A percentile compares a stretch with the other conserved stretches of the same genome.
phyloP scores from a whole-genome alignment of 2,797 vertebrate species.

The Ambastaia sidthimunki region DNA sequence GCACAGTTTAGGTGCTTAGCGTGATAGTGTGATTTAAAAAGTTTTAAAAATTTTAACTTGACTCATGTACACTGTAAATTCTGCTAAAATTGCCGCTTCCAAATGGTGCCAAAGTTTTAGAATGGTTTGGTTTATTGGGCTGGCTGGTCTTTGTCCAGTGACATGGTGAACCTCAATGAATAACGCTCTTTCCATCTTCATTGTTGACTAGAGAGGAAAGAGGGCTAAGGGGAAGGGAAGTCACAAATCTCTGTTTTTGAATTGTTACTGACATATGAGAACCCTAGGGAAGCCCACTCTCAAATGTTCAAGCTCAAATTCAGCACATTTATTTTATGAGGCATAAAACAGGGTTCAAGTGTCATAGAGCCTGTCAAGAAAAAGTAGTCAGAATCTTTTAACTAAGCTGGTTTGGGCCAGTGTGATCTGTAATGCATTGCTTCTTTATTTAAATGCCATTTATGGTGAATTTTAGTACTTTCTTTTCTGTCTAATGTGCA shows the following conservation, averaged over 20 bases:
- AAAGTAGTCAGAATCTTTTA: slow-evolving; percentile 22
- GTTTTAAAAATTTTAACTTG: too few species aligned
- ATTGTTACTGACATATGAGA: slow-evolving; percentile 56
- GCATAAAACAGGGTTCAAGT: slow-evolving; percentile 46
- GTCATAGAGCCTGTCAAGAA: slow-evolving; percentile 46
- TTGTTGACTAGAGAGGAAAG: not conserved
- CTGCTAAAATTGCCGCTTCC: too few species aligned
- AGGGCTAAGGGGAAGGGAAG: slow-evolving; percentile 19
- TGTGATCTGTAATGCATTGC: slow-evolving; percentile 4
- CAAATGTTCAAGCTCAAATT: slow-evolving; percentile 45
- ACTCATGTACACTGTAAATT: not conserved
- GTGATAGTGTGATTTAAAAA: too few species aligned
- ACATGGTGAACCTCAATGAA: not conserved
- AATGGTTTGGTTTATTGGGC: not conserved
- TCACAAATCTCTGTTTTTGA: slow-evolving; percentile 60
- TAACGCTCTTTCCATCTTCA: slow-evolving; percentile 35
- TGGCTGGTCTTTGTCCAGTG: not conserved
- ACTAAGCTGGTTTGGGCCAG: slow-evolving; percentile 1
- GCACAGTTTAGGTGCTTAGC: too few species aligned
- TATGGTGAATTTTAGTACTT: too few species aligned
- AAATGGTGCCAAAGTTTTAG: not conserved
- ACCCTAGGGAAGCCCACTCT: slow-evolving; percentile 41
- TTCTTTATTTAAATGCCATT: not conserved
- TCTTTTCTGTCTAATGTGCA: too few species aligned
- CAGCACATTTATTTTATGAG: slow-evolving; percentile 43